Conservation (phyloP, 2,888 invertebrate genomes). For the Allygus modestus region DNA sequence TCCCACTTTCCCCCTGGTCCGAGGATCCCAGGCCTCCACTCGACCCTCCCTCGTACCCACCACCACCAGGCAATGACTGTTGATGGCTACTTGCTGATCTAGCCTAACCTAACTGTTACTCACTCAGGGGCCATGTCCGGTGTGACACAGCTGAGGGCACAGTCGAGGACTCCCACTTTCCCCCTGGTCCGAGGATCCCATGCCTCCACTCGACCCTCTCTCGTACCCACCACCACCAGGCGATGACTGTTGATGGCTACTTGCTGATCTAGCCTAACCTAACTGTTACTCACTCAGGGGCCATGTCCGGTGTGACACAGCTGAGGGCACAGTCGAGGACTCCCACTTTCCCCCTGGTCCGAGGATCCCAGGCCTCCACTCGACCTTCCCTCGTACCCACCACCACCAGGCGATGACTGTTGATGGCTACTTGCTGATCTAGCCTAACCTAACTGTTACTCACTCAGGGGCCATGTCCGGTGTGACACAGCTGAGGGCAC, state of each 20-base stretch:
- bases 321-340: conserved; percentile 89
- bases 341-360: conserved; percentile 86
- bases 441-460: not conserved
- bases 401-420: conserved; percentile 89
- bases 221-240: conserved; percentile 90
- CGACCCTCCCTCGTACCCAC: conserved; percentile 94
- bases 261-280: conserved; percentile 71
- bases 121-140: conserved; percentile 76
- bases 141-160: conserved; percentile 82
- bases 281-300: conserved; percentile 73
- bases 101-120: not conserved
- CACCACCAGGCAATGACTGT: conserved; percentile 89
- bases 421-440: conserved; percentile 85
- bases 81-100: conserved; percentile 85
- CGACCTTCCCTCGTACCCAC: conserved; percentile 94
- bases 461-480: conserved; percentile 76
- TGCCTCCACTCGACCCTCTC: conserved; percentile 95
- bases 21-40: conserved; percentile 98
- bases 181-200: conserved; percentile 95
- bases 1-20: conserved; percentile 86
- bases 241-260: conserved; percentile 92
- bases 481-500: conserved; percentile 82
- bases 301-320: conserved; percentile 77
- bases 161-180: conserved; percentile 90
- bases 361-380: conserved; percentile 98